Conservation (phyloP, 2,113 vertebrate genomes). For the Probosciger aterrimus region DNA sequence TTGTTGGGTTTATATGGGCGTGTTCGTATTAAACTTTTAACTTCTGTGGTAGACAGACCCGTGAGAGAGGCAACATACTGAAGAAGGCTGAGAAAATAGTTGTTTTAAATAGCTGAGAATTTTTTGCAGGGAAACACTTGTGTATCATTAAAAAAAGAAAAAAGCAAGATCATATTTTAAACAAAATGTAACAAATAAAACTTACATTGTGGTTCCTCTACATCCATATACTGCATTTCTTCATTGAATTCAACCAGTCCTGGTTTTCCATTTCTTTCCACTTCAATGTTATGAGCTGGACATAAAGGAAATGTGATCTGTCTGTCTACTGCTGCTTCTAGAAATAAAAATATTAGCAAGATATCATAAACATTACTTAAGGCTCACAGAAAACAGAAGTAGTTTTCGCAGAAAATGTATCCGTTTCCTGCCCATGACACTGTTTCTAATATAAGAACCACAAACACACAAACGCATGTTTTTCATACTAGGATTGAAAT, state of each 20-base stretch:
- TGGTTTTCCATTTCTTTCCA: conserved; percentile 90
- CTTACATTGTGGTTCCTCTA: conserved; percentile 91
- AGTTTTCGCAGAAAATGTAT: neutral
- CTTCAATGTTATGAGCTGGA: conserved; percentile 85
- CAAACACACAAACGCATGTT: neutral
- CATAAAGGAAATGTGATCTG: conserved; percentile 95
- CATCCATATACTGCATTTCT: conserved; percentile 97
- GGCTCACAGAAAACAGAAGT: neutral
- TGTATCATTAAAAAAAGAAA: neutral
- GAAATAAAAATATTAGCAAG: conserved; percentile 65
- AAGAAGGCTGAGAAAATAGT: neutral
- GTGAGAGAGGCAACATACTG: neutral
- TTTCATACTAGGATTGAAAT: neutral
- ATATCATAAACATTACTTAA: neutral
- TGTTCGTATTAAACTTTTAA: neutral
- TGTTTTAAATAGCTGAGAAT: neutral
- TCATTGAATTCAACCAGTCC: conserved; percentile 86
- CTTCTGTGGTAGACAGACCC: neutral
- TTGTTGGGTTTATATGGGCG: neutral
- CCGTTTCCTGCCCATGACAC: neutral
- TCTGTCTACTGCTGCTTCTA: conserved; percentile 95
- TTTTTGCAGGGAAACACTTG: neutral
- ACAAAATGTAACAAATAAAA: neutral
- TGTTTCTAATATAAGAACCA: neutral
- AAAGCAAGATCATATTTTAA: neutral